Evolutionary conservation across 2,113 vertebrate genomes (phyloP), one percentile per base, ranked within the genome.

Genomic region (Gobiocypris rarus): DNA sequence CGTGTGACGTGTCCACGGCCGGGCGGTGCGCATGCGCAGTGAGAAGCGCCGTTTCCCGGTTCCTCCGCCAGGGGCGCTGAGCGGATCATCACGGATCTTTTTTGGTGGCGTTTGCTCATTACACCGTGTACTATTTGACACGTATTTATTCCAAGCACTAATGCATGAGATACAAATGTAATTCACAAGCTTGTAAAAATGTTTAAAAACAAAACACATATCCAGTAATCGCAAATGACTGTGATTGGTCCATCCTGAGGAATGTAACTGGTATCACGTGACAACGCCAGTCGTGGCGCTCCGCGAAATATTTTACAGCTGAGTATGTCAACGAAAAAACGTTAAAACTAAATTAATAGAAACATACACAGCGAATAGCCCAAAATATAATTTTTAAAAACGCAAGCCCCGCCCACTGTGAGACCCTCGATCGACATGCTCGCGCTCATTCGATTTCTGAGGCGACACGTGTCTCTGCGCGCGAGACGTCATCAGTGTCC

Each of bases 401-500:
- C 38, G 34, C 10, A 38, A 38, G 65, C 17, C 31, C 65, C 65
- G 17, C 65, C 65, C 65, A 11, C 1, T 38, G 65, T 19, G 15
- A 67, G 63, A 31, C 1, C 11, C 50, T 52, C 41, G 41, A 43
- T 9, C 3, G 41, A 43, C 24, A 52, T 69, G 3, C 22, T n/a
- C 13, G 19, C 43, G n/a, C 26, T 34, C 10, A 22, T 38, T 38
- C 3, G 11, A 15, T 59, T 59, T 65, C 41, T 1, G 43, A 31
- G 0, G 59, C 45, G 79, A 81, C 79, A 81, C 79, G 79, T 81
- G 63, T 56, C 79, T 26, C 48, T 52, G 28, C 54, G 19, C 65
- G 63, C 9, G 48, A 41, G 31, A 81, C 79, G 79, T 82, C 79
- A 54, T 22, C 17, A 5, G 10, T 31, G 45, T n/a, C 79, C 79